Base-by-base conservation (phyloP, 2,113 vertebrate species). In the Oncorhynchus mykiss region DNA sequence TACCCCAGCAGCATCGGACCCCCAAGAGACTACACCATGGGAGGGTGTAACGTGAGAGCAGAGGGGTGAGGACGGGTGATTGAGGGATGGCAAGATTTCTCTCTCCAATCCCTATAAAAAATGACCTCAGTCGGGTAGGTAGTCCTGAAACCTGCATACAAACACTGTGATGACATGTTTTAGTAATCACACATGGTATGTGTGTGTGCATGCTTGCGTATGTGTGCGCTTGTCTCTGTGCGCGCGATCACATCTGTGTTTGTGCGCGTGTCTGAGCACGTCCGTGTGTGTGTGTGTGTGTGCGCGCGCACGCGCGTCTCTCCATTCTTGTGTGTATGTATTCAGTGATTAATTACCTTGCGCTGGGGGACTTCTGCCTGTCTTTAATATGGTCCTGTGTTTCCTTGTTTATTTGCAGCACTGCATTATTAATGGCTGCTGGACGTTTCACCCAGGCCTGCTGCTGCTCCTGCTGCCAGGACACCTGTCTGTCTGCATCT, bases 31-130 rank as follows among this genome's bases (percentile, higher is more conserved):
- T 45, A 45, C 39, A 45, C 39, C 9, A 45, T 3, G 39, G 39
- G 81, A 84, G 82, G 85, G 76, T 80, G 88, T 83, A 88, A 90
- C 70, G 71, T 62, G 82, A 90, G 89, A 78, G 54, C 64, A 27
- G 22, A 22, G 84, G 72, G 78, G 84, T 82, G 81, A 68, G 34
- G 67, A 45, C 9, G 2, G 29, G 31, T 45, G 67, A 39, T 29
- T 16, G 22, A 54, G n/a, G 24, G 69, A 25, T 16, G 39, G 45
- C 20, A 3, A 54, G 20, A 22, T 16, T 22, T n/a, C 20, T 62
- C 59, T 62, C n/a, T 62, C n/a, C 2, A 62, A n/a, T 22, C 59
- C n/a, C 59, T 62, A 22, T n/a, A 71, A 4, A 22, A 11, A 18
- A 29, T 22, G 12, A 62, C 20, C 59, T 24, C 59, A 20, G 59